Conservation (phyloP, 1,140 invertebrate genomes). For the Bombus waltoni region DNA sequence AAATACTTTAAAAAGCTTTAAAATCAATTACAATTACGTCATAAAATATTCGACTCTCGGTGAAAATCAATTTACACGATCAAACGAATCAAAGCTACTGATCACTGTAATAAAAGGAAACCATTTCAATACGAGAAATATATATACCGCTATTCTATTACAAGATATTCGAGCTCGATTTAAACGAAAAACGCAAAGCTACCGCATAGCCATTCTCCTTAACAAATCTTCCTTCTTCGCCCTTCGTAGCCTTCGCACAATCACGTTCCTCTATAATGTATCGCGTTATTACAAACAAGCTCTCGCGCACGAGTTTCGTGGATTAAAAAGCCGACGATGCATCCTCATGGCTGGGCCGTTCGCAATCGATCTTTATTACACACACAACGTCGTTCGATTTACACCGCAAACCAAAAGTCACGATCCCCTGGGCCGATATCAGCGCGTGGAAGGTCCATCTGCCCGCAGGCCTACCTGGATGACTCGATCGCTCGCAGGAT, state of each 20-base stretch:
- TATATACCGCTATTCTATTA: background rate
- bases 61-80: no score
- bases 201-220: background rate
- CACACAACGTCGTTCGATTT: constrained; percentile 50
- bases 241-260: background rate
- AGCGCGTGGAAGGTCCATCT: constrained; percentile 54
- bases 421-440: constrained; percentile 58
- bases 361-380: constrained; percentile 64
- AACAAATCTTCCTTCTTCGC: background rate
- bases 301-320: background rate
- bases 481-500: constrained; percentile 60
- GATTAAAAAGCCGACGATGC: background rate
- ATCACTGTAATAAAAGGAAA: background rate
- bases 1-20: no score
- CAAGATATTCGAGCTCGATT: background rate
- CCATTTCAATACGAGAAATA: background rate
- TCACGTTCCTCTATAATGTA: background rate
- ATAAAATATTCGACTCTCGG: no score
- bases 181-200: background rate
- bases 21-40: no score
- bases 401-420: constrained; percentile 67
- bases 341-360: background rate
- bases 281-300: background rate
- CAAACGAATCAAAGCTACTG: no score
- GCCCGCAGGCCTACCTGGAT: constrained; percentile 53